Evolutionary conservation across 2,888 invertebrate species (phyloP).

Genomic region (Dolomedes plantarius): DNA sequence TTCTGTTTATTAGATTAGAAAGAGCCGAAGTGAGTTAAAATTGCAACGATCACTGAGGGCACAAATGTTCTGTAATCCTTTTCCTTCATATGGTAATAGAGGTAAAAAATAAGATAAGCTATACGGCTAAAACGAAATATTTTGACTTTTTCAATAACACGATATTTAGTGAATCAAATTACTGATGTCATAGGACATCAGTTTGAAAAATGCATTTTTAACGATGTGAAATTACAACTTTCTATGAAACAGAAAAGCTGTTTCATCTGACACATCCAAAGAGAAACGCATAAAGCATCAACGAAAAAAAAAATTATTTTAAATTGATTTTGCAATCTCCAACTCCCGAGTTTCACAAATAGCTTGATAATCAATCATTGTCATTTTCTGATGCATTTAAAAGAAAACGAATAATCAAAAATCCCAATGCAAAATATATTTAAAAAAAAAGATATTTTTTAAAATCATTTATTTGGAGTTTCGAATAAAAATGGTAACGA

Average conservation of each 20-base stretch:
- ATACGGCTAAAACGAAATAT: background rate
- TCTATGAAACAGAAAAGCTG: background rate
- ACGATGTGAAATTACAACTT: constrained; percentile 4
- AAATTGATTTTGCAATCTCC: constrained; percentile 13
- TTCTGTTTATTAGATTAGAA: no score
- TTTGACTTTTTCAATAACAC: background rate
- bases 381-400: constrained; percentile 19
- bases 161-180: constrained; percentile 9
- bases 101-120: no score
- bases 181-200: background rate
- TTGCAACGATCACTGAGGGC: no score
- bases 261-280: background rate
- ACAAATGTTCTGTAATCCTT: no score
- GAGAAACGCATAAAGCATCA: background rate
- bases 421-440: background rate
- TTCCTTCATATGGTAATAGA: no score
- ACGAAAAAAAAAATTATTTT: background rate
- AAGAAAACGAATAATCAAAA: constrained; percentile 8
- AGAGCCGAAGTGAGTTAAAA: no score
- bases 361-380: constrained; percentile 32
- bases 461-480: constrained; percentile 44
- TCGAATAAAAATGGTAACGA: constrained; percentile 30
- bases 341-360: constrained; percentile 31
- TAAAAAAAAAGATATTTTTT: constrained; percentile 5
- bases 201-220: constrained; percentile 1